Base-by-base conservation (phyloP, 2,888 invertebrate species). In the Eupithecia subfuscata region DNA sequence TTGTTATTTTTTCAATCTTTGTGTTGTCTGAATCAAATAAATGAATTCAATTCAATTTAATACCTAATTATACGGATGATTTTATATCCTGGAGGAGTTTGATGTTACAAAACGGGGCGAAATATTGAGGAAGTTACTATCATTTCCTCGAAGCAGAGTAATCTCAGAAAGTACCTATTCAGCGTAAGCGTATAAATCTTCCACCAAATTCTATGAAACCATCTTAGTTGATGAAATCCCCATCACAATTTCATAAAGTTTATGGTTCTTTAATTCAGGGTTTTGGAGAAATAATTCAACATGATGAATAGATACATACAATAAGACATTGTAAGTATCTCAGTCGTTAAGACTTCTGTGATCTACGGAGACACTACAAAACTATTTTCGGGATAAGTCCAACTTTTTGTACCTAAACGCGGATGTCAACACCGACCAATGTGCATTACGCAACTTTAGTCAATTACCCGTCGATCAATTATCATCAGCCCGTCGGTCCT, bases 401-500 rank as follows among this genome's bases (percentile, higher is more conserved):
- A 75, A 76, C 71, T 80, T 81, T 81, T 81, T 79, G 76, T 79
- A 77, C 75, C 5, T n/a, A 52, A 56, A 68, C 70, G 48, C 72
- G 75, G 75, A 76, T 78, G 79, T 79, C 80, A 79, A 70, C 22
- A 56, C 56, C 43, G 70, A 71, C 75, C 84, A 85, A 80, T 84
- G 79, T 80, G 82, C 83, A 85, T 82, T 87, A 87, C 82, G 78
- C 80, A 88, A 89, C 89, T 89, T 90, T 92, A 92, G 90, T 91
- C 91, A 92, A 92, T 92, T 92, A 90, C 84, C 87, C 89, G 85
- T 88, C 89, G 88, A 91, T 93, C 91, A 93, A 92, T 92, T 93
- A 92, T 86, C 87, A 87, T 86, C 84, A 80, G 85, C 79, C 84
- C 88, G 86, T 88, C 89, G 87, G 84, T 86, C 84, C 90, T 91